These are phyloP conservation scores for Thryonomys swinderianus DNA, from an alignment of 2,113 vertebrate species.

Conservation along the genomic window DNA sequence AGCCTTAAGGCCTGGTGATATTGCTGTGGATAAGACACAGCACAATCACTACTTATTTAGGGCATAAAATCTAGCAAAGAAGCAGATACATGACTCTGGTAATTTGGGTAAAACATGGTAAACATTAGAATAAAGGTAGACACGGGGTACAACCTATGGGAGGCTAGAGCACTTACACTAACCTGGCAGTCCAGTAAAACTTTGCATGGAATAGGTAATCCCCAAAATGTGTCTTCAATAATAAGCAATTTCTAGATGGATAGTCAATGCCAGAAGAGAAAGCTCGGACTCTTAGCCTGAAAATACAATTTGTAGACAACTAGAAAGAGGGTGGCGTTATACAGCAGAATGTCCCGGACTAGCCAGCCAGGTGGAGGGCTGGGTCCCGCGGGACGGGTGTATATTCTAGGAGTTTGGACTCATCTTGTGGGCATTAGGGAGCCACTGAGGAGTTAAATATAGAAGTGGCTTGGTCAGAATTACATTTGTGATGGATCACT, in stretches of 20 bases:
- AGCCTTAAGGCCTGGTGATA: neutral
- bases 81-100: neutral
- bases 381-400: neutral
- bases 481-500: conserved; percentile 2
- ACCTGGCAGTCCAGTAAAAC: neutral
- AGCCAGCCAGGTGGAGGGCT: neutral
- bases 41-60: neutral
- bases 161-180: neutral
- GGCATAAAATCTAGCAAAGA: neutral
- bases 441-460: neutral
- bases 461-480: neutral
- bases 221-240: neutral
- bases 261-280: neutral
- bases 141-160: neutral
- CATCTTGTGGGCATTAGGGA: neutral
- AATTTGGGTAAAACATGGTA: neutral
- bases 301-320: neutral
- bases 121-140: neutral
- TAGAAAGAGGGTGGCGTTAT: neutral
- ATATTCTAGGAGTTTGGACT: neutral
- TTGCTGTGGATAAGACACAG: neutral
- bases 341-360: neutral
- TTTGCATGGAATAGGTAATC: neutral
- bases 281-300: neutral
- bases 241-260: neutral